Evolutionary conservation across 2,888 invertebrate genomes (phyloP).

Genomic region (Carpatolechia fugitivella): DNA sequence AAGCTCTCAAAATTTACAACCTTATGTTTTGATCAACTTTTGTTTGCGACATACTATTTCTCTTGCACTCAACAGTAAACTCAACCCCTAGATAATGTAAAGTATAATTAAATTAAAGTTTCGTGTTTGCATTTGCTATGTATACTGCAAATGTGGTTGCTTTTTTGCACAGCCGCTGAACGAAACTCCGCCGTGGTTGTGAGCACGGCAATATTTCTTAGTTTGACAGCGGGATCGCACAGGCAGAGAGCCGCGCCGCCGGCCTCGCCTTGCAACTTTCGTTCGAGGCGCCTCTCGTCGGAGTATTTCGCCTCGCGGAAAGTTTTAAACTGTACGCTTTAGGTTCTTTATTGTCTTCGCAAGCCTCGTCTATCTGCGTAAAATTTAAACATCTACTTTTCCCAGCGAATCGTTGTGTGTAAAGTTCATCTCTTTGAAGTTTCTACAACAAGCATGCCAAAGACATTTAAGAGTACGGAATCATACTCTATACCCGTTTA

Average conservation of each 20-base stretch:
- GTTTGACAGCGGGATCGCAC: slow-evolving; percentile 62
- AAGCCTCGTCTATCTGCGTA: slow-evolving; percentile 53
- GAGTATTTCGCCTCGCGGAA: slow-evolving; percentile 59
- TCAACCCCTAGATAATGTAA: no score
- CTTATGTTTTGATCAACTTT: slow-evolving; percentile 28
- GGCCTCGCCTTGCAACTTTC: slow-evolving; percentile 65
- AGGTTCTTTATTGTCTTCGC: slow-evolving; percentile 71
- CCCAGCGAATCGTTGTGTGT: slow-evolving; percentile 46
- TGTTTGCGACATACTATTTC: background rate
- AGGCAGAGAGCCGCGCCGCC: slow-evolving; percentile 47
- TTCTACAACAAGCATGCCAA: slow-evolving; percentile 34
- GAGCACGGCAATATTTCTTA: slow-evolving; percentile 64
- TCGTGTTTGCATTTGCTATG: no score
- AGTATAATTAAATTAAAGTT: no score
- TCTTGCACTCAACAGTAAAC: no score
- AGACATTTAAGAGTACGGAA: slow-evolving; percentile 31
- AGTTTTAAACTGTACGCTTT: slow-evolving; percentile 73
- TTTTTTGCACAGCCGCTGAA: slow-evolving; percentile 34
- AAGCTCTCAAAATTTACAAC: slow-evolving; percentile 46
- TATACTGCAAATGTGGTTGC: no score
- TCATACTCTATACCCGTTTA: slow-evolving; percentile 31
- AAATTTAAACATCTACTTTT: slow-evolving; percentile 59
- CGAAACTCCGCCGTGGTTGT: slow-evolving; percentile 38
- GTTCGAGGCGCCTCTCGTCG: slow-evolving; percentile 45
- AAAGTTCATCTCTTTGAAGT: slow-evolving; percentile 47